Evolutionary conservation across 2,113 vertebrate genomes (phyloP).

Genomic region (Percina caprodes): DNA sequence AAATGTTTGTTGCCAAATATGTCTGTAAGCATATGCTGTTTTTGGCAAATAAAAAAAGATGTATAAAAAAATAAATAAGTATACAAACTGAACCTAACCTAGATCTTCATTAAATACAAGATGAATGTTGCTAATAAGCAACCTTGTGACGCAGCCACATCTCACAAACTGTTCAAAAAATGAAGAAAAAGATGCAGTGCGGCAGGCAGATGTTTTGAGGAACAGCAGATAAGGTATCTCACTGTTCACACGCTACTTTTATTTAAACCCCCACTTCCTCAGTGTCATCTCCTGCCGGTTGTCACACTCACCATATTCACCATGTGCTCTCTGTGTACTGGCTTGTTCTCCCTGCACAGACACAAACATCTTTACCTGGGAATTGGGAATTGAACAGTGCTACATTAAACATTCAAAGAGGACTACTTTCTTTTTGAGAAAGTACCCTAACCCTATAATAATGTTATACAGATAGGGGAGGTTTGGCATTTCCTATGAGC

Average conservation of each 20-base stretch:
- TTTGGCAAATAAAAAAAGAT: too few species aligned
- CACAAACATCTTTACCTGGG: too few species aligned
- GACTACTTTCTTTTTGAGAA: neutral
- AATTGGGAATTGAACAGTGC: neutral
- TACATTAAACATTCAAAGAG: neutral
- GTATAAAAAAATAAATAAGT: neutral
- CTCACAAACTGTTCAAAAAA: conserved; percentile 8
- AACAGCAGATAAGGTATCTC: conserved; percentile 59
- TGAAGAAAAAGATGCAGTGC: neutral
- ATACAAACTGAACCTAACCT: neutral
- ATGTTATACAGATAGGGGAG: neutral
- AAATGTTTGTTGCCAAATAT: too few species aligned
- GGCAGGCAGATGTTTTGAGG: neutral
- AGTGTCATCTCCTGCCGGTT: conserved; percentile 56
- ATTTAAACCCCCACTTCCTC: conserved; percentile 74
- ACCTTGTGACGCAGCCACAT: neutral
- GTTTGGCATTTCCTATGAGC: neutral
- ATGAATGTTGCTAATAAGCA: neutral
- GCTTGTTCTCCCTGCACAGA: neutral
- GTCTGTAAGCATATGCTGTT: too few species aligned
- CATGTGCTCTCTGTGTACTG: neutral
- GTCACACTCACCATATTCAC: neutral
- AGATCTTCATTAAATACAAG: conserved; percentile 36
- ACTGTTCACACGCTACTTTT: conserved; percentile 44
- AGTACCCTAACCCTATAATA: neutral